Evolutionary conservation across 2,888 invertebrate species (phyloP), one percentile per base, ranked within the genome.

Genomic region (Trilocha varians): DNA sequence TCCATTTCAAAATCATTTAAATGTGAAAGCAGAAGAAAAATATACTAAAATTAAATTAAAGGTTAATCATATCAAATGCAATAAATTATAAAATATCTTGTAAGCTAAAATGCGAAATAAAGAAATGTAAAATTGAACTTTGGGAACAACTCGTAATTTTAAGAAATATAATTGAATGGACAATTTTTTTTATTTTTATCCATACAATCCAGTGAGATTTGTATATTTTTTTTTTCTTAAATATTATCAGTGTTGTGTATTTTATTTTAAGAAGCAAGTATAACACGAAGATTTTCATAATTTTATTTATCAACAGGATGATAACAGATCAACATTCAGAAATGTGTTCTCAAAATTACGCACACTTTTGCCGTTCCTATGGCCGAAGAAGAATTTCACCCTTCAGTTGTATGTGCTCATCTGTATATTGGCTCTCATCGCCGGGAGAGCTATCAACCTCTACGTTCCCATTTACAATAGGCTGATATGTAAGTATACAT

Each of bases 401-500:
- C 87, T 99, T 3, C 98, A 99, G 75, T 54, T 94, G 0, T 87
- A 93, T 44, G 97, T 99, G 1, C 44, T 96, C 13, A 62, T 95
- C 43, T 98, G 98, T 74, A 88, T 99, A 33, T 5, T 89, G 1
- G 78, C 96, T 8, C 87, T 99, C 37, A 71, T 90, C 8, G 88
- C 86, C 11, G 98, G 98, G 13, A 89, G 99, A 59, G 91, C 91
- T 1, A 91, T 96, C 53, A 99, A 98, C 83, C 87, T 99, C 2
- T 95, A 90, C 67, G 94, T 98, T 40, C 99, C 98, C 35, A 91
- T 99, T 64, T 98, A 96, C 77, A 95, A 93, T 75, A 97, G 96
- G 78, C 87, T 90, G 58, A 97, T 99, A 63, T 96, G 96, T 96
- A 80, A 84, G 88, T 66, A 97, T 99, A 63, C 96, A 96, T 96